A percentile compares a stretch with the other conserved stretches of the same genome.
Conservation (phyloP, 2,888 invertebrate genomes). For the Holacanthella duospinosa region DNA sequence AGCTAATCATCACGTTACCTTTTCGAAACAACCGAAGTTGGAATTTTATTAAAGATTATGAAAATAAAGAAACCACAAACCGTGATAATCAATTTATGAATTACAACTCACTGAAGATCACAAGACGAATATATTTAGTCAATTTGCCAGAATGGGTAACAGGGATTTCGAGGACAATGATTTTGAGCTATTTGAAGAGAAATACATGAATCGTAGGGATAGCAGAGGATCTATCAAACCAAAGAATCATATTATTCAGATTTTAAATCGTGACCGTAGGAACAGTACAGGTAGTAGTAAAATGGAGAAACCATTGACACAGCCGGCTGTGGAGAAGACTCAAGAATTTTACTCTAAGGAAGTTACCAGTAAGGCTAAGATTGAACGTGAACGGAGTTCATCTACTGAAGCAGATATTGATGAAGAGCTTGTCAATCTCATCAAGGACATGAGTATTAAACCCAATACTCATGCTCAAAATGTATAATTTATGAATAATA, state of each 20-base stretch:
- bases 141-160: too few relatives aligned
- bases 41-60: too few relatives aligned
- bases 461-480: neutral
- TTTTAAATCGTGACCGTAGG: neutral
- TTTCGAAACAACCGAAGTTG: too few relatives aligned
- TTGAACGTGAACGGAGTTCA: neutral
- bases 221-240: neutral
- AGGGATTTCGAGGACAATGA: too few relatives aligned
- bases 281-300: neutral
- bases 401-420: conserved; percentile 1
- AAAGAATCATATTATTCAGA: neutral
- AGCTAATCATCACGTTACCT: too few relatives aligned
- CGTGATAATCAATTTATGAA: too few relatives aligned
- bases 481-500: neutral
- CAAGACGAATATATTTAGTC: too few relatives aligned
- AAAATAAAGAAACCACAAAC: too few relatives aligned
- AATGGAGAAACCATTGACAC: neutral
- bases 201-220: neutral
- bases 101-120: too few relatives aligned
- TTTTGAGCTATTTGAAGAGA: neutral
- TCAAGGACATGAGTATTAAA: neutral
- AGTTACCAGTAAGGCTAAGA: too few relatives aligned
- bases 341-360: neutral
- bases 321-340: neutral
- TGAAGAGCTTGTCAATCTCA: neutral